Base-by-base conservation (phyloP, 2,888 invertebrate genomes). In the Ophonus ardosiacus region DNA sequence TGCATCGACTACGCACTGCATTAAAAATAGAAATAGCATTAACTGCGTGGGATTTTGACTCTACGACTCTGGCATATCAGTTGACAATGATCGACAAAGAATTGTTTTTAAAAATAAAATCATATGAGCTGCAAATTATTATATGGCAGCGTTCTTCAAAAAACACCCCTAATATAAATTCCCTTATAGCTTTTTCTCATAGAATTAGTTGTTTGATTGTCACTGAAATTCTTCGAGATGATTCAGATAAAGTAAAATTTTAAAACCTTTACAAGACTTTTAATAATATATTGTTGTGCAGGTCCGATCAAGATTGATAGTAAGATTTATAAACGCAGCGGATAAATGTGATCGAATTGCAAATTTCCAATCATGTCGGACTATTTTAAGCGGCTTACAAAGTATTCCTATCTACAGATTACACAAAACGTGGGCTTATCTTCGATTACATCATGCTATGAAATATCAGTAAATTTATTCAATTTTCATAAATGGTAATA, bases 21-120 rank as follows among this genome's bases (percentile, higher is more conserved):
- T 87, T 93, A 10, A 89, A 88, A 85, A 87, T 92, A 87, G 91
- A 92, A 51, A 87, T 91, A 1, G 88, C 89, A 21, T 88, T 93
- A 38, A 91, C 91, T 0, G 91, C 92, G 7, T 93, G 93, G 93
- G 93, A 93, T 86, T 91, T 93, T 86, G 92, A 93, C 87, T 93
- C 93, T 8, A 90, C 91, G 0, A 92, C 92, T 0, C 86, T 93
- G 21, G 92, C 93, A 0, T 90, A 91, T 84, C 93, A 93, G 87
- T 86, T 93, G 83, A 93, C 93, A 0, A 88, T 93, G 83, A 91
- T 93, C 38, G 93, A 93, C 86, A 90, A 92, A 76, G 92, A 93
- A 86, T 89, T 93, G 4, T 93, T 93, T 87, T 86, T 92, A 15
- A 91, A 92, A 86, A 91, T 93, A 43, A 90, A 92, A 0, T 86